phyloP scores from a whole-genome alignment of 2,797 vertebrate genomes.

The Loris lydekkerianus region DNA sequence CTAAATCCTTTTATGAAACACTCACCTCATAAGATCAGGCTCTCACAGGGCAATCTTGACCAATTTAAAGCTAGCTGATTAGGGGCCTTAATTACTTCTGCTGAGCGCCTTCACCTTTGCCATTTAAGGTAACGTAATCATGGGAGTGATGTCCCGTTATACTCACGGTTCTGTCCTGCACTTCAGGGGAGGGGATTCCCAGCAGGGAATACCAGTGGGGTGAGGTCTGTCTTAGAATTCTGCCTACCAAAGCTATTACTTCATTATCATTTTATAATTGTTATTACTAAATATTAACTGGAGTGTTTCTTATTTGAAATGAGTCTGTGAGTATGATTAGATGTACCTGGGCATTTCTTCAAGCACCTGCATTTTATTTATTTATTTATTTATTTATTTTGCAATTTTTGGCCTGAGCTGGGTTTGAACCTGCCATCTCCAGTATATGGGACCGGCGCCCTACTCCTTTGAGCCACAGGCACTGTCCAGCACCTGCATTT shows the following conservation, averaged over 20 bases:
- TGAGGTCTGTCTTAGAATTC: neutral
- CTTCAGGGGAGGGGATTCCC: neutral
- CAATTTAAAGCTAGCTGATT: conserved; percentile 50
- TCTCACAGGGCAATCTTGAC: conserved; percentile 11
- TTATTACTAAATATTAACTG: neutral
- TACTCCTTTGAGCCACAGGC: no score
- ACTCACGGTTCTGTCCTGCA: neutral
- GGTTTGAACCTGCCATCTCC: no score
- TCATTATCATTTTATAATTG: neutral
- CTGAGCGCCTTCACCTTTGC: neutral
- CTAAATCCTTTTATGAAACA: conserved; percentile 9
- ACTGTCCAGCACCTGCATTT: neutral
- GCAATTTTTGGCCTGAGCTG: no score
- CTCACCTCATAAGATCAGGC: neutral
- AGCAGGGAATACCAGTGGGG: neutral
- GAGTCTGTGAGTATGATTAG: neutral
- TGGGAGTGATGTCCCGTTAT: neutral
- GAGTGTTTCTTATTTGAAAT: conserved; percentile 9
- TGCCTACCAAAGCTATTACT: neutral
- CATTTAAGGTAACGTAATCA: neutral
- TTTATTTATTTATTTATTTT: no score
- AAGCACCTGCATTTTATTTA: neutral
- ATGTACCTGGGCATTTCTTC: neutral
- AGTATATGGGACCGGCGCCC: no score
- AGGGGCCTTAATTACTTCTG: conserved; percentile 9